Base-by-base conservation (phyloP, 1,140 invertebrate genomes). In the Eumaeus atala region DNA sequence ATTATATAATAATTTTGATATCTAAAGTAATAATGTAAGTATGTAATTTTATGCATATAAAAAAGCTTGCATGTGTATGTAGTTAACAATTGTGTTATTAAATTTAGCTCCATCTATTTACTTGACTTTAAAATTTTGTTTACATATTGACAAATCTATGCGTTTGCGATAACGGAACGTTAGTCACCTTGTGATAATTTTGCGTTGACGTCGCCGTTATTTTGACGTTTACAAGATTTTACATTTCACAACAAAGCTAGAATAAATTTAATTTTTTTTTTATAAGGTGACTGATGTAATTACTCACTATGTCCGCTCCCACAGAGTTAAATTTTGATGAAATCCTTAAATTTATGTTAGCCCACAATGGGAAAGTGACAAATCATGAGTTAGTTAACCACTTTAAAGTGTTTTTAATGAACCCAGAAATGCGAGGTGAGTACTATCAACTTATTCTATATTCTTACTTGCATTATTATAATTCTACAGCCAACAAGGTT, bases 331-430 rank as follows among this genome's bases (percentile, higher is more conserved):
- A 92, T 75, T 90, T 95, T 69, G 92, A 95, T 60, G 91, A 95
- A 89, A 95, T 97, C 71, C 90, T 92, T 44, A 91, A 93, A 75
- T 96, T 93, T 91, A 93, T 97, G 87, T 70, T 95, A 60, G 90
- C 90, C 70, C 93, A 94, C 72, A 94, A 94, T 59, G 95, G 95
- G 16, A 93, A 92, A 88, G 94, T 95, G 49, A 93, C 92, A 64
- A 97, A 97, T 85, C 93, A 94, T 84, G 94, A 96, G 57, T 87
- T 96, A 56, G 95, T 97, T 35, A 95, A 95, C 84, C 91, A 96
- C 88, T 97, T 97, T 70, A 96, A 95, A 84, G 89, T 89, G 56
- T 95, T 94, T 80, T 89, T 97, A 17, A 96, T 93, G 51, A 92
- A 95, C 87, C 92, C 93, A 3, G 90, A 91, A 57, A 92, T 90